Evolutionary conservation across 1,140 invertebrate species (phyloP), one percentile per base, ranked within the genome.

Genomic region (Brachionus plicatilis): DNA sequence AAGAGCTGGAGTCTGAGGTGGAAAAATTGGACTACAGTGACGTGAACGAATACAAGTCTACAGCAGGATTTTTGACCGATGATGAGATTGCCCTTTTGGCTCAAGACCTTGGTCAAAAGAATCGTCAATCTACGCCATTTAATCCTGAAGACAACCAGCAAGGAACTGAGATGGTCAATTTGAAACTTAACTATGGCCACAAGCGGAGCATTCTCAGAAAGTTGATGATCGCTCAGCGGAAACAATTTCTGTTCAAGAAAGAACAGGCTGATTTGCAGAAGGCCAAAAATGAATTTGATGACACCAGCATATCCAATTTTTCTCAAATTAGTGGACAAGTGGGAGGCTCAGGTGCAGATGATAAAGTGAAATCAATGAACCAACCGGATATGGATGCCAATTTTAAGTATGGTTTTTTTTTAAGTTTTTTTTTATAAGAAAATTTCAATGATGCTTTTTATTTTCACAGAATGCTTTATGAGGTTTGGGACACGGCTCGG

Each of bases 221-320:
- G 27, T 43, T 82, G 14, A 82, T 82, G 79, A 82, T 82, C 27
- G 79, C 53, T 1, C 79, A 82, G 27, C 79, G 79, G 6, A 82
- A 82, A 45, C 79, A 82, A 47, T 82, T 82, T 47, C 20, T 82
- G 20, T 65, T 82, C 37, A 82, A 82, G 65, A 82, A 82, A 47
- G 79, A 82, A 68, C 79, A 82, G 45, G 79, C 33, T 27, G 79
- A 82, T 43, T 43, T 82, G 29, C 33, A 82, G 12, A 82, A 65
- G 53, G 37, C 33, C 24, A 82, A 82, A 60, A 60, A 65, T 11
- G 43, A 82, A 14, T 65, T 82, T 7, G 79, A 60, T 47, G 79
- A 82, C 27, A 82, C 79, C 0, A 82, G 79, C 24, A 60, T 82
- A 24, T 82, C 79, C 14, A 82, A 82, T 47, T 65, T 82, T 68